Conservation (phyloP, 2,797 vertebrate species). For the Netta rufina region DNA sequence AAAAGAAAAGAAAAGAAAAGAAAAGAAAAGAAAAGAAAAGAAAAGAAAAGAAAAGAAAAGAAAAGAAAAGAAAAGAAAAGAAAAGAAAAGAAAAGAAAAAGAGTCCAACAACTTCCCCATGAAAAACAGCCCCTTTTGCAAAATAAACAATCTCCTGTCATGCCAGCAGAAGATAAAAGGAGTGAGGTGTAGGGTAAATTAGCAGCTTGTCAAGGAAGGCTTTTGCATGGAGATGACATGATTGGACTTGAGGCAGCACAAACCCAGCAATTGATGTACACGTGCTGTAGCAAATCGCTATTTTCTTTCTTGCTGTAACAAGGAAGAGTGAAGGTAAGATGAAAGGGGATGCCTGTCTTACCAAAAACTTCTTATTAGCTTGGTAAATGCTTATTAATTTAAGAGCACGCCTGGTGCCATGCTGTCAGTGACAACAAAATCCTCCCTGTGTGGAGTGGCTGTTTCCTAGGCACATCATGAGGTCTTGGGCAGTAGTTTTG, state of each 20-base stretch:
- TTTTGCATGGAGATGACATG: background rate
- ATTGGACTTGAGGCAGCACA: background rate
- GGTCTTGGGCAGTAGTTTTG: background rate
- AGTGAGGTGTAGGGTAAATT: background rate
- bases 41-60: background rate
- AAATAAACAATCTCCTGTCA: background rate
- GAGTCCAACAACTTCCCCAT: background rate
- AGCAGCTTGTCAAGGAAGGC: background rate
- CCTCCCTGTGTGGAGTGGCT: accelerated
- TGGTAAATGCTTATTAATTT: background rate
- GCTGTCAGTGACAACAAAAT: background rate
- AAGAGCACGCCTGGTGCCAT: background rate
- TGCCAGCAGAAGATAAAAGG: background rate
- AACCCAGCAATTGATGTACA: background rate
- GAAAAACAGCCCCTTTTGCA: background rate
- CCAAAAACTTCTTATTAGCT: background rate
- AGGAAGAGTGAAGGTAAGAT: background rate
- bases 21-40: too few species aligned
- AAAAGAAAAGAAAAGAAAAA: background rate
- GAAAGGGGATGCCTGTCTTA: background rate
- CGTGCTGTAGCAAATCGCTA: accelerated
- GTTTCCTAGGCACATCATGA: background rate
- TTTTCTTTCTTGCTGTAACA: accelerated
- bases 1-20: background rate
- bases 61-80: too few species aligned